phyloP scores from a whole-genome alignment of 2,888 invertebrate species.

The Thecocarcelia acutangulata region DNA sequence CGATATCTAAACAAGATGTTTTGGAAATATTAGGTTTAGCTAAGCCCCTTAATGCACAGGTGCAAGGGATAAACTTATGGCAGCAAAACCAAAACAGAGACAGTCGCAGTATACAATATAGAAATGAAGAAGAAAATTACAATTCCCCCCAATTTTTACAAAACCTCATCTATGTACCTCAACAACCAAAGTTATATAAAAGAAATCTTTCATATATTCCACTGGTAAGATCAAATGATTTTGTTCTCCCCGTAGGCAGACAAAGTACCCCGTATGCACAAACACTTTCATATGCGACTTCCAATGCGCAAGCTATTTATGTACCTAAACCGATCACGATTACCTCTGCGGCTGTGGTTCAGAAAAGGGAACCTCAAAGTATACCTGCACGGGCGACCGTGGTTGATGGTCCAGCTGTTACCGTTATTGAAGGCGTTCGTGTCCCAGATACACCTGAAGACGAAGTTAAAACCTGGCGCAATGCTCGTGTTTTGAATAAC shows the following conservation, averaged over 20 bases:
- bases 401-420: slow-evolving; percentile 78
- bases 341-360: slow-evolving; percentile 45
- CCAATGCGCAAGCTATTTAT: slow-evolving; percentile 55
- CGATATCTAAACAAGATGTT: slow-evolving; percentile 74
- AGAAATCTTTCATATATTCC: slow-evolving; percentile 64
- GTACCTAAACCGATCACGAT: slow-evolving; percentile 51
- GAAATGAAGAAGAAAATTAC: slow-evolving; percentile 16
- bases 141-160: slow-evolving; percentile 37
- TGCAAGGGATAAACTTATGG: slow-evolving; percentile 68
- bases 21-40: slow-evolving; percentile 75
- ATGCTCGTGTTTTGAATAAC: slow-evolving; percentile 93
- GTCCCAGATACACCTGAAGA: slow-evolving; percentile 93
- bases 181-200: slow-evolving; percentile 56
- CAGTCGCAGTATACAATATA: slow-evolving; percentile 32
- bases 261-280: not conserved
- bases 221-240: slow-evolving; percentile 69
- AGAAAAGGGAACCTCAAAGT: slow-evolving; percentile 19
- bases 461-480: slow-evolving; percentile 90
- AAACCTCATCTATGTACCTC: slow-evolving; percentile 22
- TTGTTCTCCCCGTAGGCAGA: slow-evolving; percentile 64
- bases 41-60: slow-evolving; percentile 68
- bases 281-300: slow-evolving; percentile 61
- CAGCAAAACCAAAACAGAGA: slow-evolving; percentile 40
- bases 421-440: slow-evolving; percentile 88
- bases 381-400: slow-evolving; percentile 71